phyloP scores from a whole-genome alignment of 2,797 vertebrate species.

The Helarctos malayanus region DNA sequence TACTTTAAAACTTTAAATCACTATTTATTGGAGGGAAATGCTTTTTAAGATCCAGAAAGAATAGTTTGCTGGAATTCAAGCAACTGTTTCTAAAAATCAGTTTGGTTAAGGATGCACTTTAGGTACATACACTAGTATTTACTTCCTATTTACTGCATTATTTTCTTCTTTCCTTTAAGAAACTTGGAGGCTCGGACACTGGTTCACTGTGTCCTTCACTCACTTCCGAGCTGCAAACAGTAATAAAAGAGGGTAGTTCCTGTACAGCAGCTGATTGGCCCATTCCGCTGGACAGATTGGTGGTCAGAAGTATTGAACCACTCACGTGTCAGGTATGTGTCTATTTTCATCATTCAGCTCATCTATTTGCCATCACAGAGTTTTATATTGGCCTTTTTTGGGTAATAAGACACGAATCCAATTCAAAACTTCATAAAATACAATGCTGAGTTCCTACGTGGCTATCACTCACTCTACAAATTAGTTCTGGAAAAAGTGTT shows the following conservation, averaged over 20 bases:
- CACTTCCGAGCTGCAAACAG: constrained; percentile 92
- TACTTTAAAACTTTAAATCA: neutral
- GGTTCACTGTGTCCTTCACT: constrained; percentile 89
- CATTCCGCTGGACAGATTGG: constrained; percentile 94
- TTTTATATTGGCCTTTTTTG: neutral
- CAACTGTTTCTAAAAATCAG: neutral
- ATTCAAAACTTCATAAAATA: neutral
- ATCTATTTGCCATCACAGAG: neutral
- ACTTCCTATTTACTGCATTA: constrained; percentile 14
- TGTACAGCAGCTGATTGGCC: constrained; percentile 95
- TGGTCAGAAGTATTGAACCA: constrained; percentile 93
- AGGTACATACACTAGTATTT: neutral
- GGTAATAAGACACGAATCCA: neutral
- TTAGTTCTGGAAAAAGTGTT: neutral
- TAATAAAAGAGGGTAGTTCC: constrained; percentile 93
- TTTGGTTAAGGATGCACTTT: neutral
- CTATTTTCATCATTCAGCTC: neutral
- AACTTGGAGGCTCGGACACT: constrained; percentile 88
- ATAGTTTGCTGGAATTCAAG: neutral
- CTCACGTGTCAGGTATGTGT: constrained; percentile 92
- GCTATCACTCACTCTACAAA: neutral
- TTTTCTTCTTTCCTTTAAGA: constrained; percentile 89
- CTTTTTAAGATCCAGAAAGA: constrained; percentile 38
- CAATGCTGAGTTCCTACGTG: neutral
- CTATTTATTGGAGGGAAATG: neutral